A percentile compares a stretch with the other conserved stretches of the same genome.
These are phyloP conservation scores for Ochotona princeps DNA, from an alignment of 2,113 vertebrate species.

Conservation along the genomic window DNA sequence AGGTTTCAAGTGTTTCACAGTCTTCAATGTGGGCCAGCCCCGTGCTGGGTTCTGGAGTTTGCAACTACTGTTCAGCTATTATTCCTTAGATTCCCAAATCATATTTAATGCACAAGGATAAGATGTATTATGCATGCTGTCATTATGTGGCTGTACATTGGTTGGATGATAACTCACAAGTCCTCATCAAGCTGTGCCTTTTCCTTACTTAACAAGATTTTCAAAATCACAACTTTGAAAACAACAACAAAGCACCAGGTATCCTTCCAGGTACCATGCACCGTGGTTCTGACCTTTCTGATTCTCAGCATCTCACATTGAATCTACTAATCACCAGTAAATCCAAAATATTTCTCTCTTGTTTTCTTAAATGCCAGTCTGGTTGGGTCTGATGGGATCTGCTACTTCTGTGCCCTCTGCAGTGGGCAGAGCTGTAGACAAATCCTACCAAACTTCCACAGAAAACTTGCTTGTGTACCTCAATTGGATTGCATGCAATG, in stretches of 20 bases:
- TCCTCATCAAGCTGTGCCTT: neutral
- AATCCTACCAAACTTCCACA: neutral
- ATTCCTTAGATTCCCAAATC: neutral
- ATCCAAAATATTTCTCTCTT: neutral
- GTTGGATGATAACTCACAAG: neutral
- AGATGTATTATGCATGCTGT: neutral
- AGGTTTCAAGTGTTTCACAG: neutral
- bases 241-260: neutral
- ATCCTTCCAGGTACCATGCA: neutral
- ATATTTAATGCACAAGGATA: neutral
- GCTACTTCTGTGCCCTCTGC: neutral
- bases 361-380: neutral
- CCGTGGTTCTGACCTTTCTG: neutral
- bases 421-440: neutral
- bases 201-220: neutral
- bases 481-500: neutral
- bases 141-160: too few species aligned
- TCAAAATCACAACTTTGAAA: neutral
- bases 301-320: neutral
- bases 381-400: neutral
- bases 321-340: neutral
- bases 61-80: neutral
- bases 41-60: too few species aligned
- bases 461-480: neutral
- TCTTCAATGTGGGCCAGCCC: neutral